Evolutionary conservation across 2,888 invertebrate species (phyloP).

Genomic region (Melinaea menophilus): DNA sequence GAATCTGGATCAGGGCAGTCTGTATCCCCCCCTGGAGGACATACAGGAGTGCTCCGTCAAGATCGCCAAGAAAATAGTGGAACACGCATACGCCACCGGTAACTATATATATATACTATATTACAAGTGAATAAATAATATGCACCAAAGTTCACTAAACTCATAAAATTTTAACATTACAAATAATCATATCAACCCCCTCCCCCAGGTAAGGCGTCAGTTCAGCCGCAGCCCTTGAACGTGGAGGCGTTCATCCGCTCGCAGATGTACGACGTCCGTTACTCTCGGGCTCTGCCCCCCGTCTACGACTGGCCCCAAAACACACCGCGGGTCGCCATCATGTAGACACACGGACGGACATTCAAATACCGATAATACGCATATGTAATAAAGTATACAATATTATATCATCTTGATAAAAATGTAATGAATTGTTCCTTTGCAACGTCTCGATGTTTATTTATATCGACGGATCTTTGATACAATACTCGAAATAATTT

Average conservation of each 20-base stretch:
- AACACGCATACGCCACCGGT: slow-evolving; percentile 89
- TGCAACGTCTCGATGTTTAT: slow-evolving; percentile 1
- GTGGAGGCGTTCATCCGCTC: slow-evolving; percentile 85
- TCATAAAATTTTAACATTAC: too few species aligned
- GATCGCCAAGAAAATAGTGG: slow-evolving; percentile 89
- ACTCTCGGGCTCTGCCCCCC: slow-evolving; percentile 82
- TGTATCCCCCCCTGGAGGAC: slow-evolving; percentile 92
- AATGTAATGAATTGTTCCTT: too few species aligned
- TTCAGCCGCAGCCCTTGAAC: slow-evolving; percentile 86
- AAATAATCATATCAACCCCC: neutral
- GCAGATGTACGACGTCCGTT: slow-evolving; percentile 88
- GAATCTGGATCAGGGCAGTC: slow-evolving; percentile 88
- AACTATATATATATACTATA: slow-evolving; percentile 32
- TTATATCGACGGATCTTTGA: neutral
- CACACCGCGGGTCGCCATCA: slow-evolving; percentile 46
- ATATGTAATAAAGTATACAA: too few species aligned
- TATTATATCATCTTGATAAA: too few species aligned
- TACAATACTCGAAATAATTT: too few species aligned
- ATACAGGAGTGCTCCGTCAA: slow-evolving; percentile 92
- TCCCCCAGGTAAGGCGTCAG: slow-evolving; percentile 84
- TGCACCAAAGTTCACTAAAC: neutral
- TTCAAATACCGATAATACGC: too few species aligned
- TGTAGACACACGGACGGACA: slow-evolving; percentile 38
- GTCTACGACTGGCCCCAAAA: slow-evolving; percentile 75
- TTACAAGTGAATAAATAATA: neutral